Evolutionary conservation across 2,888 invertebrate genomes (phyloP).

Genomic region (Tethea ocularis): DNA sequence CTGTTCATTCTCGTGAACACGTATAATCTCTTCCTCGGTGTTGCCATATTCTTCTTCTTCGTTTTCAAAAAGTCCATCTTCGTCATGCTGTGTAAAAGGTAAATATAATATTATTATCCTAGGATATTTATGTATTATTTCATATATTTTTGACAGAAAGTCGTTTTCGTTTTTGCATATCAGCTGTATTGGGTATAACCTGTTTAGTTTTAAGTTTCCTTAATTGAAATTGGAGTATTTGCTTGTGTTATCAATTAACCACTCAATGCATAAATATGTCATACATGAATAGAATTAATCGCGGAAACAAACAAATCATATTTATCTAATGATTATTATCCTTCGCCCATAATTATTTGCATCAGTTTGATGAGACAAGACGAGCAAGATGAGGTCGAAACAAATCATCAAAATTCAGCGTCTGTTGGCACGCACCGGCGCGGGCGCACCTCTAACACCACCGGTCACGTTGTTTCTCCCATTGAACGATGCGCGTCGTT

Average conservation of each 20-base stretch:
- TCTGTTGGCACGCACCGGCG: background rate
- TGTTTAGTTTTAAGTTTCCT: no score
- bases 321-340: no score
- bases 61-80: constrained; percentile 40
- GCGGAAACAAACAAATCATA: no score
- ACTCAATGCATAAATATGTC: no score
- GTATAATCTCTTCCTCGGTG: constrained; percentile 43
- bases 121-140: no score
- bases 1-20: constrained; percentile 25
- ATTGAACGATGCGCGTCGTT: constrained; percentile 1
- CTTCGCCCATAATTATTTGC: background rate
- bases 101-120: no score
- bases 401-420: background rate
- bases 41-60: constrained; percentile 49
- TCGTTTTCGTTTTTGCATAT: no score
- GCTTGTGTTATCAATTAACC: no score
- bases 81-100: constrained; percentile 38
- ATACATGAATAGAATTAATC: no score
- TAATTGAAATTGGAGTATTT: no score
- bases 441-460: background rate
- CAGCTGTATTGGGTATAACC: no score
- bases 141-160: no score
- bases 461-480: background rate
- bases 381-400: background rate
- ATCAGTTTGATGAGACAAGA: background rate